Conservation (phyloP, 1,140 invertebrate species). For the Elysia chlorotica region DNA sequence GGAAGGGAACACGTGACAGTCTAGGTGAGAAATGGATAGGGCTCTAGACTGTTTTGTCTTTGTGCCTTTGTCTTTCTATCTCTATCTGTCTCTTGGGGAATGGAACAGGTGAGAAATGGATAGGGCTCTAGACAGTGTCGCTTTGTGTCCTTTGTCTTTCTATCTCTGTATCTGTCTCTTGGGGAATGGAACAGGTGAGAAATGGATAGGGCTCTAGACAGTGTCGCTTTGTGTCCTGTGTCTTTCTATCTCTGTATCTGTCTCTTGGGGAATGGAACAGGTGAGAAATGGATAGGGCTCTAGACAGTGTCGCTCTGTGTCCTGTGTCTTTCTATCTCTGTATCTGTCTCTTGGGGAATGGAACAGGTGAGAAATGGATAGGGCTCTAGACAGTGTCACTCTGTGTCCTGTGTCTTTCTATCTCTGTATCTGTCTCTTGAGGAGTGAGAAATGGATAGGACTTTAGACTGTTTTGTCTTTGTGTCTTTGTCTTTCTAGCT, state of each 20-base stretch:
- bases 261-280: not conserved
- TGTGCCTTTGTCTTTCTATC: too few relatives aligned
- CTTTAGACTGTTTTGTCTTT: not conserved
- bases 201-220: not conserved
- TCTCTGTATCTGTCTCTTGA: not conserved
- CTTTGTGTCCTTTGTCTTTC: not conserved
- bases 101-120: too few relatives aligned
- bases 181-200: not conserved
- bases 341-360: conserved; percentile 89
- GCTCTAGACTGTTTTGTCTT: not conserved
- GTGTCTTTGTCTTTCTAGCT: not conserved
- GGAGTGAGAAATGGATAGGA: not conserved
- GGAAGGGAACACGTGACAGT: too few relatives aligned
- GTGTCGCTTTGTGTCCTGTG: not conserved
- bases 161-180: not conserved
- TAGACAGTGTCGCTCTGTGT: conserved; percentile 82
- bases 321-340: conserved; percentile 83
- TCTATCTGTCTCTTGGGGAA: too few relatives aligned
- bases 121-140: conserved; percentile 70
- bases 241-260: not conserved
- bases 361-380: conserved; percentile 91
- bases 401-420: not conserved
- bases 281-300: too few relatives aligned
- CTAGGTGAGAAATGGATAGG: not conserved
- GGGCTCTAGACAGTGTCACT: conserved; percentile 83